phyloP scores from a whole-genome alignment of 2,888 invertebrate species.

The Dascillus cervinus region DNA sequence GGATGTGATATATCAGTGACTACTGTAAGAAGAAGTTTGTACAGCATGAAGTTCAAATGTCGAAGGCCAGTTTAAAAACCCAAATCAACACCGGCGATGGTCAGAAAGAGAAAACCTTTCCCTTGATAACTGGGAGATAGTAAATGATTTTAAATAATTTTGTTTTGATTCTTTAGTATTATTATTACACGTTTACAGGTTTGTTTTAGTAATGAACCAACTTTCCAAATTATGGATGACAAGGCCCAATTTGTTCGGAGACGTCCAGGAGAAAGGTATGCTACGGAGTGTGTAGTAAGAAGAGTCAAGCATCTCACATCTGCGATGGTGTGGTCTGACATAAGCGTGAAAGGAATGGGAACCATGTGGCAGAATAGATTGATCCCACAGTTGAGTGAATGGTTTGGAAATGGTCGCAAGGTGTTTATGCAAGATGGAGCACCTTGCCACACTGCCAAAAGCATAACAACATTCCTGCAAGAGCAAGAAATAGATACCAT shows the following conservation, averaged over 20 bases:
- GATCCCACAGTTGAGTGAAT: constrained; percentile 1
- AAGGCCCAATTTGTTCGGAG: constrained; percentile 3
- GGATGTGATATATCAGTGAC: neutral
- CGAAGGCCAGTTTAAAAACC: constrained; percentile 2
- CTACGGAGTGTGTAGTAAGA: constrained; percentile 2
- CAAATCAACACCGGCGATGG: neutral
- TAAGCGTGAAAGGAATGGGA: constrained; percentile 15
- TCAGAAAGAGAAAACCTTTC: constrained; percentile 1
- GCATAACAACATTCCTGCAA: neutral
- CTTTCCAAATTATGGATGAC: constrained; percentile 2
- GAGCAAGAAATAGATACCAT: too few relatives aligned
- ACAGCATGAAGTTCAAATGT: neutral
- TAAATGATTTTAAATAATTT: constrained; percentile 1
- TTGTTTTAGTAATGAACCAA: constrained; percentile 4
- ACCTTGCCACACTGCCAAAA: constrained; percentile 5
- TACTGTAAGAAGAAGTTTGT: constrained; percentile 2
- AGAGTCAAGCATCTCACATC: constrained; percentile 14
- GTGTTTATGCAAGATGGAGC: constrained; percentile 7
- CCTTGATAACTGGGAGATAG: constrained; percentile 1
- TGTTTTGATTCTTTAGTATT: constrained; percentile 1
- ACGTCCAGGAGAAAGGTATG: constrained; percentile 1
- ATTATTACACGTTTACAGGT: neutral
- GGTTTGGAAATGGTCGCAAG: constrained; percentile 1
- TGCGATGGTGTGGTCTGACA: constrained; percentile 18
- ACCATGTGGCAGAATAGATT: constrained; percentile 6